Conservation (phyloP, 2,797 vertebrate genomes). For the Xenopus petersii region DNA sequence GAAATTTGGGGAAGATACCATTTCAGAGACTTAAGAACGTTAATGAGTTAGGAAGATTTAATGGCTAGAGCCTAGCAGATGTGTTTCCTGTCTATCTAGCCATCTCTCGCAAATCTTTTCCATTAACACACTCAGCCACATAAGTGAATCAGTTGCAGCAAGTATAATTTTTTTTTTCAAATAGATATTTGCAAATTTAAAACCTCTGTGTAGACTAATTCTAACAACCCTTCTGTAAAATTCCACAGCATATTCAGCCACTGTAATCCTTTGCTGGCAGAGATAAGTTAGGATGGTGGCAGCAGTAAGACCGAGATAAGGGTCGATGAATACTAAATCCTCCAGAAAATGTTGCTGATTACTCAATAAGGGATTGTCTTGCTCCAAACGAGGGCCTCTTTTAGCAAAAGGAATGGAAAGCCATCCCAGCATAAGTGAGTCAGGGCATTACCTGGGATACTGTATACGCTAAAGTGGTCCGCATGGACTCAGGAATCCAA, state of each 20-base stretch:
- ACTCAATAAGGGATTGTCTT: background rate
- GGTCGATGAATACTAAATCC: conserved; percentile 5
- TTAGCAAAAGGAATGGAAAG: background rate
- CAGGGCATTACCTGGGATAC: too few species aligned
- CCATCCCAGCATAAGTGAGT: background rate
- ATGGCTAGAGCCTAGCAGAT: background rate
- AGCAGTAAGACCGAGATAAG: conserved; percentile 1
- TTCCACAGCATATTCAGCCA: background rate
- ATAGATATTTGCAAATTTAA: background rate
- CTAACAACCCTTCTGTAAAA: background rate
- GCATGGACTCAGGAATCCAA: too few species aligned
- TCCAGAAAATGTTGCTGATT: conserved; percentile 1
- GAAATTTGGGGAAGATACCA: background rate
- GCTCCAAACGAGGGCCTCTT: background rate
- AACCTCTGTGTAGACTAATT: conserved; percentile 2
- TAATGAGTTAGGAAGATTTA: background rate
- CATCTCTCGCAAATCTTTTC: background rate
- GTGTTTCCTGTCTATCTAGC: background rate
- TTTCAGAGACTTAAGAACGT: background rate
- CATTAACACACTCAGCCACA: background rate
- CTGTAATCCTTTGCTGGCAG: conserved; percentile 1
- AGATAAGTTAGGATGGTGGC: background rate
- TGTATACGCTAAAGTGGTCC: too few species aligned
- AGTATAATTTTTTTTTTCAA: background rate
- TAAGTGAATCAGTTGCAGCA: background rate